Evolutionary conservation across 2,113 vertebrate genomes (phyloP).

Genomic region (Myiozetetes cayanensis): DNA sequence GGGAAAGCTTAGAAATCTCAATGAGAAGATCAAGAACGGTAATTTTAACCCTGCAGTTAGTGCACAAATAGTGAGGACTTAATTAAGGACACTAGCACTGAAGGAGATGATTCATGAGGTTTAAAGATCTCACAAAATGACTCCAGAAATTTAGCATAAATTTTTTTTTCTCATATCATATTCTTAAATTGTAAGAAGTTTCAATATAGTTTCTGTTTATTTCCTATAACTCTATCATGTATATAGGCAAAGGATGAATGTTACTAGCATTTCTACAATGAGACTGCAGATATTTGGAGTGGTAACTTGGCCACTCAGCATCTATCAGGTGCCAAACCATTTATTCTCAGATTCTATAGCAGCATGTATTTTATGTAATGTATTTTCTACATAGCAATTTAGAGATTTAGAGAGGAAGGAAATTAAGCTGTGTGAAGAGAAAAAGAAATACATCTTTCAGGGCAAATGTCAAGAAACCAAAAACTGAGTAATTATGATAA

Average conservation of each 20-base stretch:
- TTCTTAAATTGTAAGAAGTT: not conserved
- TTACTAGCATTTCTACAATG: not conserved
- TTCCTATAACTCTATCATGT: not conserved
- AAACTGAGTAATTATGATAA: not conserved
- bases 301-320: not conserved
- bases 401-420: conserved; percentile 30
- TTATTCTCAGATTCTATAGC: not conserved
- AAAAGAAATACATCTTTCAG: not conserved
- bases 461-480: not conserved
- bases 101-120: not conserved
- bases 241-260: not conserved
- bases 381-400: not conserved
- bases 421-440: conserved; percentile 8
- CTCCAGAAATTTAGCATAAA: not conserved
- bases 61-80: not conserved
- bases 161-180: not conserved
- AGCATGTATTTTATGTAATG: not conserved
- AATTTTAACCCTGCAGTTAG: not conserved
- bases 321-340: not conserved
- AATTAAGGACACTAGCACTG: not conserved
- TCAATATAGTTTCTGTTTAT: conserved; percentile 1
- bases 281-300: conserved; percentile 1
- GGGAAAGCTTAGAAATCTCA: not conserved
- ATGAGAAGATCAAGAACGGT: not conserved
- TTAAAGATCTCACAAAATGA: not conserved